Evolutionary conservation across 2,797 vertebrate species (phyloP).

Genomic region (Girardinus metallicus): DNA sequence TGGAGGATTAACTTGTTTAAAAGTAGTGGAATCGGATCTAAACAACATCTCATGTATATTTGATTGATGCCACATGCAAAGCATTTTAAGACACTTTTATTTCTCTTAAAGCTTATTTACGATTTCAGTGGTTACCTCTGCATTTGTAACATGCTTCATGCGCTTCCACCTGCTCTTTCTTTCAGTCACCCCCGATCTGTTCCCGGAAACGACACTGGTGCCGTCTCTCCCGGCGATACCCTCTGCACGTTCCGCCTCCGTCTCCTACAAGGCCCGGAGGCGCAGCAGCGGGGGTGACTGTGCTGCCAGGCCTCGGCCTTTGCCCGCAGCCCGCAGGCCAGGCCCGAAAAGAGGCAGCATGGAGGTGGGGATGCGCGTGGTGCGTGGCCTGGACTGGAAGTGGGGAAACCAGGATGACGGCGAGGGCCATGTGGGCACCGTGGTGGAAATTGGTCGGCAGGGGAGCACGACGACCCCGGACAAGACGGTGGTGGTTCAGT

Average conservation of each 20-base stretch:
- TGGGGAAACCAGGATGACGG: slow-evolving; percentile 96
- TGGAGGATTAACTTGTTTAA: slow-evolving; percentile 15
- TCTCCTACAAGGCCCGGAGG: slow-evolving; percentile 57
- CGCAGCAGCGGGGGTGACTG: slow-evolving; percentile 49
- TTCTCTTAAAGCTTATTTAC: no score
- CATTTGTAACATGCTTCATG: neutral
- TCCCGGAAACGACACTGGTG: slow-evolving; percentile 74
- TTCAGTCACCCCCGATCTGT: slow-evolving; percentile 80
- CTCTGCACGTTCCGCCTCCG: slow-evolving; percentile 46
- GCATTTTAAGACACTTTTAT: neutral
- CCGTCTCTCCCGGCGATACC: slow-evolving; percentile 65
- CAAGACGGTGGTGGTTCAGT: slow-evolving; percentile 97
- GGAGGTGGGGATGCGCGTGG: slow-evolving; percentile 98
- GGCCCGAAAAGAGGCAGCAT: slow-evolving; percentile 82
- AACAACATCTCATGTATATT: neutral
- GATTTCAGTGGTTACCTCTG: neutral
- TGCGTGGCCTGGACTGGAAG: slow-evolving; percentile 96
- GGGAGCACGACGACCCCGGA: slow-evolving; percentile 97
- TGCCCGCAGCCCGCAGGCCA: slow-evolving; percentile 53
- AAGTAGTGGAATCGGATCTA: slow-evolving; percentile 4
- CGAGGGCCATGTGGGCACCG: slow-evolving; percentile 93
- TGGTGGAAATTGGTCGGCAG: slow-evolving; percentile 96
- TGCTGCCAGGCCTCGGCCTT: slow-evolving; percentile 66
- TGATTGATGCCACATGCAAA: neutral
- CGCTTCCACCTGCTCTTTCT: slow-evolving; percentile 16